phyloP scores from a whole-genome alignment of 53 echinoderm and acorn worm genomes.

The Astropecten irregularis region DNA sequence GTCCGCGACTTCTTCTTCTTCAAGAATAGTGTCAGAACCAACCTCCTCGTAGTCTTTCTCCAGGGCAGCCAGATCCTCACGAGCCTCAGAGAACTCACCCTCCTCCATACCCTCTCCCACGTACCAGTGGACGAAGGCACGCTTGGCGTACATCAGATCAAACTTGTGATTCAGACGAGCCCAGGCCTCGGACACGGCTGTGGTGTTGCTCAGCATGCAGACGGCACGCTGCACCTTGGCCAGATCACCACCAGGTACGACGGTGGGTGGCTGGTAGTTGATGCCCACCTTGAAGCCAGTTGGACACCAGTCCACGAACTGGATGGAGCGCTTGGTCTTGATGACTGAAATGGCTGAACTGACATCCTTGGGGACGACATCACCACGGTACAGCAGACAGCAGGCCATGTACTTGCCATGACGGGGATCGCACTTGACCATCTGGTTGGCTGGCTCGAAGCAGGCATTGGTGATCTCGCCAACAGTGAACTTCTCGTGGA shows the following conservation, averaged over 20 bases:
- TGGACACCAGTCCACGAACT: constrained; percentile 99
- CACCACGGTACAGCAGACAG: constrained; percentile 94
- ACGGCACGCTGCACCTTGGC: constrained; percentile 99
- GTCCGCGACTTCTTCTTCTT: too few relatives aligned
- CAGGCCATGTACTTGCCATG: constrained; percentile 99
- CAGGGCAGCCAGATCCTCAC: constrained; percentile 92
- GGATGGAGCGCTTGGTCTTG: constrained; percentile 99
- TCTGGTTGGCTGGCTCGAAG: constrained; percentile 92
- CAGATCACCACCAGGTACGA: constrained; percentile 95
- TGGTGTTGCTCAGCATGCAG: constrained; percentile 99
- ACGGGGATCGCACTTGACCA: constrained; percentile 98
- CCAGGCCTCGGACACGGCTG: constrained; percentile 99
- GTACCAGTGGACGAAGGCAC: constrained; percentile 99
- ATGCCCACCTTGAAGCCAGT: constrained; percentile 99
- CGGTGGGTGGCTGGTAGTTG: constrained; percentile 98
- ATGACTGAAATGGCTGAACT: constrained; percentile 92
- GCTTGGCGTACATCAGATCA: constrained; percentile 99
- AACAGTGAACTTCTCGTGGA: too few relatives aligned
- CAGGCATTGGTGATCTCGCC: constrained; percentile 40
- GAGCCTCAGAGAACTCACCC: constrained; percentile 98
- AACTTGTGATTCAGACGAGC: constrained; percentile 99
- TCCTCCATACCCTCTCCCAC: constrained; percentile 99
- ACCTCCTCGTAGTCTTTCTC: constrained; percentile 92
- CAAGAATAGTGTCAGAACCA: background rate
- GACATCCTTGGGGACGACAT: constrained; percentile 98